Conservation (phyloP, 2,797 vertebrate genomes). For the Danio aesculapii region DNA sequence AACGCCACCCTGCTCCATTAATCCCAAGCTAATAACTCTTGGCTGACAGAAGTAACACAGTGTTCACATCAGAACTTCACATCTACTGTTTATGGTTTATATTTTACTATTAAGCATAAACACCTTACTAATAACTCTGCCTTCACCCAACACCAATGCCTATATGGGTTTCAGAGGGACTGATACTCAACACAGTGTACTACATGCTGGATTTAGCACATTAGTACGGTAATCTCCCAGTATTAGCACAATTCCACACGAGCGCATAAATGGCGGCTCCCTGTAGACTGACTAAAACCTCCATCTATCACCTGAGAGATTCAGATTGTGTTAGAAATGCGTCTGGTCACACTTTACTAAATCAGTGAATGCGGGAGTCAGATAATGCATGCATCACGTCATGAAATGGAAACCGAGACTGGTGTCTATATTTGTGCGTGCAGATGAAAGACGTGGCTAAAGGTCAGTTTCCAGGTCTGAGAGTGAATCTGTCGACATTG, state of each 20-base stretch:
- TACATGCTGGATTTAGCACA: slow-evolving; percentile 17
- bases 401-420: not conserved
- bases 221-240: slow-evolving; percentile 15
- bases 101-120: not conserved
- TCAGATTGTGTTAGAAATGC: not conserved
- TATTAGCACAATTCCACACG: slow-evolving; percentile 42
- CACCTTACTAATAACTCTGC: not conserved
- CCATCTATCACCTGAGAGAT: not conserved
- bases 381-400: not conserved
- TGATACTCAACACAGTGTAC: slow-evolving; percentile 22
- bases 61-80: not conserved
- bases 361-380: not conserved
- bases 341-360: not conserved
- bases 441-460: not conserved
- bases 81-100: not conserved
- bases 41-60: not conserved
- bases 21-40: not conserved
- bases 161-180: not conserved
- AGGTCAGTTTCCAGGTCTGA: slow-evolving; percentile 7
- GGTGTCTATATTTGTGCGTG: not conserved
- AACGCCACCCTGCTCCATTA: not conserved
- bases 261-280: not conserved
- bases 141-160: not conserved
- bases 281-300: not conserved
- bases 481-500: not conserved